These are phyloP conservation scores for Mirounga angustirostris DNA, from an alignment of 2,113 vertebrate genomes.

Conservation along the genomic window DNA sequence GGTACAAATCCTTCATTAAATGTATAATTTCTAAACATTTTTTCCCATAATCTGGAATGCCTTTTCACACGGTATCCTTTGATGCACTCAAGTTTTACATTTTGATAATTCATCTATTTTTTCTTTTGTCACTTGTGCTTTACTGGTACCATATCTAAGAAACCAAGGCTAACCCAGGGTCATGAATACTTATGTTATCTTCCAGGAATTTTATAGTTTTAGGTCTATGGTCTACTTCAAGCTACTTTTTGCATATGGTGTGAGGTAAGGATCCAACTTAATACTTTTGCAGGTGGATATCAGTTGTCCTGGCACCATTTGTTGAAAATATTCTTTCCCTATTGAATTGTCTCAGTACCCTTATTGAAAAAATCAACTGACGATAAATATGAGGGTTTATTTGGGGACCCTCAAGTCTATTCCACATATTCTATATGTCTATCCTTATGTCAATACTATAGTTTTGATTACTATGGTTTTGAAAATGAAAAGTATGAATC, in stretches of 20 bases:
- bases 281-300: background rate
- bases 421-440: background rate
- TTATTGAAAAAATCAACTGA: background rate
- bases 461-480: background rate
- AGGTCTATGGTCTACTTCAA: background rate
- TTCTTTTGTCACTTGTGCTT: background rate
- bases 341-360: background rate
- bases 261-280: background rate
- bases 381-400: background rate
- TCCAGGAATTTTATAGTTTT: background rate
- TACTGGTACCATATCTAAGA: background rate
- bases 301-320: background rate
- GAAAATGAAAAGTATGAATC: background rate
- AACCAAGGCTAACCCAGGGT: background rate
- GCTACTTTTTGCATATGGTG: background rate
- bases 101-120: background rate
- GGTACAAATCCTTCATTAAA: background rate
- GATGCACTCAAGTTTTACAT: background rate
- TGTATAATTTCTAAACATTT: background rate
- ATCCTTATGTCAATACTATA: background rate
- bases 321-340: background rate
- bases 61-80: background rate
- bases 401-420: background rate
- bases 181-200: background rate
- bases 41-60: background rate